phyloP scores from a whole-genome alignment of 2,888 invertebrate genomes.

The Ormyrus pomaceus region DNA sequence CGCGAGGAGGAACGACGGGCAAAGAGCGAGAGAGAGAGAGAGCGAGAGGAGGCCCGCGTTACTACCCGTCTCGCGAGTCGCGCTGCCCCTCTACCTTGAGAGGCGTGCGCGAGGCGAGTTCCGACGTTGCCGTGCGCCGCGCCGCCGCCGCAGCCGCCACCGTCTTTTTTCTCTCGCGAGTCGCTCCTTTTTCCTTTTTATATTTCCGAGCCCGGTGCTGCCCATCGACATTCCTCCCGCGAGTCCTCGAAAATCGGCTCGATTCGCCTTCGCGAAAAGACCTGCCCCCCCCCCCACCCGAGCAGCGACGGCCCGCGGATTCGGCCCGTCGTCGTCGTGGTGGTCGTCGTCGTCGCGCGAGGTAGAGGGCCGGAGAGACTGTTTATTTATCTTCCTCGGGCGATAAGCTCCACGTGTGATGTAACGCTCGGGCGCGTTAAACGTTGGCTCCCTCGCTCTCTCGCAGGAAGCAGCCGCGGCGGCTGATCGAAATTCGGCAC shows the following conservation, averaged over 20 bases:
- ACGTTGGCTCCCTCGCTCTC: not conserved
- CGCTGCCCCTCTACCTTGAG: slow-evolving; percentile 15
- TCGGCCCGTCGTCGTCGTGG: no score
- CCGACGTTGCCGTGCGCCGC: slow-evolving; percentile 61
- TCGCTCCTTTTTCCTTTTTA: not conserved
- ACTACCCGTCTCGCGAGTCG: slow-evolving; percentile 48
- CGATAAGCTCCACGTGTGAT: slow-evolving; percentile 58
- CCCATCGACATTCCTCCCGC: not conserved
- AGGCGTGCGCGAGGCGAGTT: slow-evolving; percentile 52
- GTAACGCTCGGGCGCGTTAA: slow-evolving; percentile 54
- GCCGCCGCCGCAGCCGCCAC: slow-evolving; percentile 54
- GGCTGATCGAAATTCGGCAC: slow-evolving; percentile 60
- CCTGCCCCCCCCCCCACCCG: no score
- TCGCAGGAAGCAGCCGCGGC: no score
- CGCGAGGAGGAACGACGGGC: slow-evolving; percentile 60
- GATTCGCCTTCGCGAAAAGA: no score
- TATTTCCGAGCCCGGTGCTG: not conserved
- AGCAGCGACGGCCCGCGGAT: no score
- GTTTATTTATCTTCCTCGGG: slow-evolving; percentile 46
- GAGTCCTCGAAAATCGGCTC: no score
- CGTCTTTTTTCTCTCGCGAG: not conserved
- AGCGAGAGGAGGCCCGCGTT: slow-evolving; percentile 59
- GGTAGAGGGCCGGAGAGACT: not conserved
- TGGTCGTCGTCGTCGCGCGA: no score
- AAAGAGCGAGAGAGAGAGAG: slow-evolving; percentile 54